phyloP scores from a whole-genome alignment of 2,888 invertebrate genomes.

The Rotaria macrura region DNA sequence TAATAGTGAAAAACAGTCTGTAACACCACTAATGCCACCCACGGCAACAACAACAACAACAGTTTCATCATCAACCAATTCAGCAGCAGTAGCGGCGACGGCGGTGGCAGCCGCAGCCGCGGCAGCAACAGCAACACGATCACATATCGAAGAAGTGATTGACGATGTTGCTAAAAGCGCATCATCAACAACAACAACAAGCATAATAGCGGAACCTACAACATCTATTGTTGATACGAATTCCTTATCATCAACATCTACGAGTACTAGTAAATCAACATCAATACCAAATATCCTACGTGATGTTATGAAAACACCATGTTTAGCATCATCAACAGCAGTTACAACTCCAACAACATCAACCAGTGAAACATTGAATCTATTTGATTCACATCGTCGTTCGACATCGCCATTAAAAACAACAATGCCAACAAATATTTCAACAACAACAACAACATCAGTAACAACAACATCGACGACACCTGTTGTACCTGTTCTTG shows the following conservation, averaged over 20 bases:
- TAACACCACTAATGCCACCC: background rate
- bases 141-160: slow-evolving; percentile 20
- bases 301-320: background rate
- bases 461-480: background rate
- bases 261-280: background rate
- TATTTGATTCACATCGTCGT: background rate
- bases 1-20: background rate
- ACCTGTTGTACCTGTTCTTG: background rate
- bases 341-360: background rate
- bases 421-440: background rate
- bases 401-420: background rate
- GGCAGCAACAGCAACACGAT: background rate
- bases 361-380: background rate
- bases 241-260: background rate
- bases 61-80: too few relatives aligned
- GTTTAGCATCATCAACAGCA: background rate
- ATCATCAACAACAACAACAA: background rate
- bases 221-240: background rate
- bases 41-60: background rate
- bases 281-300: background rate
- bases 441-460: background rate
- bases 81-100: too few relatives aligned
- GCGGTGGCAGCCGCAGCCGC: too few relatives aligned
- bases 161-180: slow-evolving; percentile 4
- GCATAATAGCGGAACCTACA: background rate